Evolutionary conservation across 2,113 vertebrate genomes (phyloP).

Genomic region (Chloebia gouldiae): DNA sequence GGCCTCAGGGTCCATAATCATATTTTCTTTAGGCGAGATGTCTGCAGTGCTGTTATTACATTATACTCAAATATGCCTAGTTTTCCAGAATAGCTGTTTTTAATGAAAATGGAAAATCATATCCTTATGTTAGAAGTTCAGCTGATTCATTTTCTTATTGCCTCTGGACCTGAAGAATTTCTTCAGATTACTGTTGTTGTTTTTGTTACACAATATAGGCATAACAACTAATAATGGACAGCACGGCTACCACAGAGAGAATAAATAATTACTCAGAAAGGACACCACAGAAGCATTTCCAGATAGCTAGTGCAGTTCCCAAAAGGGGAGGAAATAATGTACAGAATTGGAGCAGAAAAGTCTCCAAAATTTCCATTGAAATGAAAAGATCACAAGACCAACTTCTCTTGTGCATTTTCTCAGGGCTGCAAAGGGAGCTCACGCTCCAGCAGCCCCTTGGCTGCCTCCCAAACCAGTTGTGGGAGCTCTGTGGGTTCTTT

Average conservation of each 20-base stretch:
- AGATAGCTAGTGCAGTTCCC: neutral
- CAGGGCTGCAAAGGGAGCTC: neutral
- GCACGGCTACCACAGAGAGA: neutral
- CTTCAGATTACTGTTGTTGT: neutral
- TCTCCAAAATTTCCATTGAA: neutral
- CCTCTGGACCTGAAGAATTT: neutral
- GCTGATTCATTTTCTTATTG: neutral
- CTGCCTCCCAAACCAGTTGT: rapidly evolving
- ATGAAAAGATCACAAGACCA: rapidly evolving
- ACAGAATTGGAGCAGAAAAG: neutral
- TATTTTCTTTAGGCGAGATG: neutral
- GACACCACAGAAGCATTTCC: neutral
- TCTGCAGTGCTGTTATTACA: neutral
- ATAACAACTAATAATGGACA: slow-evolving; percentile 4
- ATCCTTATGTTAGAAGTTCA: slow-evolving; percentile 29
- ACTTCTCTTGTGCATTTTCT: neutral
- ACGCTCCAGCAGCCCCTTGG: neutral
- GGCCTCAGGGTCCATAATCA: neutral
- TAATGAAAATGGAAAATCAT: slow-evolving; percentile 27
- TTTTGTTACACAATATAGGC: slow-evolving; percentile 28
- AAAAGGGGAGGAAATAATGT: neutral
- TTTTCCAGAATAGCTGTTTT: slow-evolving; percentile 23
- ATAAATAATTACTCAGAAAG: neutral
- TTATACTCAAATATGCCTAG: neutral
- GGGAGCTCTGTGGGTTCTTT: neutral